Evolutionary conservation across 2,797 vertebrate genomes (phyloP).

Genomic region (Channallabes apus): DNA sequence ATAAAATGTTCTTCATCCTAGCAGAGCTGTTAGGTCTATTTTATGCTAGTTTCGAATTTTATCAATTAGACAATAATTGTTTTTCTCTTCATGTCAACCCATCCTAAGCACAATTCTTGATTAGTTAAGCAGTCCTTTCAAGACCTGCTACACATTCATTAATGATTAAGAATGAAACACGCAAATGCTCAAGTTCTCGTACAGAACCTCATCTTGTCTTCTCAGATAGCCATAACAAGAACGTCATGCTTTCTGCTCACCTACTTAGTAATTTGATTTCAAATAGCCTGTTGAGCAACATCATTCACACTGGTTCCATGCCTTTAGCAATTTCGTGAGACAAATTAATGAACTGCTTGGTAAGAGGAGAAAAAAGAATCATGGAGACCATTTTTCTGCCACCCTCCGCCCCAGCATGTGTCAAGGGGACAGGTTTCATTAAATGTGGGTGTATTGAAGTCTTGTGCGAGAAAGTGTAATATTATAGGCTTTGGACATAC

Average conservation of each 20-base stretch:
- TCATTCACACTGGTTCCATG: neutral
- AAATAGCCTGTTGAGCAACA: constrained; percentile 2
- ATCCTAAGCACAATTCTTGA: constrained; percentile 4
- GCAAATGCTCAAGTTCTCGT: neutral
- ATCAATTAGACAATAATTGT: neutral
- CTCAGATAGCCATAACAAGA: neutral
- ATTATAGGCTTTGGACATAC: constrained; percentile 3
- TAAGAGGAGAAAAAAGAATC: neutral
- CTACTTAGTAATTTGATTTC: constrained; percentile 1
- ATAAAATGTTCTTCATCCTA: neutral
- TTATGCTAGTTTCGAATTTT: neutral
- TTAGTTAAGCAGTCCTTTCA: constrained; percentile 33
- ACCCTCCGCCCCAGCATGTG: neutral
- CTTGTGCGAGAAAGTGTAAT: neutral
- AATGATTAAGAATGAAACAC: neutral
- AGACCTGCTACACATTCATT: constrained; percentile 1
- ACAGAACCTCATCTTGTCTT: constrained; percentile 1
- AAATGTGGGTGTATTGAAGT: neutral
- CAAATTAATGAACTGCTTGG: constrained; percentile 22
- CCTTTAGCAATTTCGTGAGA: constrained; percentile 20
- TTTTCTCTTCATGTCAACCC: neutral
- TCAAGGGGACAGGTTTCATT: constrained; percentile 20
- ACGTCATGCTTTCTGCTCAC: neutral
- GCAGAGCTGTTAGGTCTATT: neutral
- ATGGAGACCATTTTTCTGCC: constrained; percentile 12